phyloP scores from a whole-genome alignment of 2,113 vertebrate species.

The Pteropus alecto region DNA sequence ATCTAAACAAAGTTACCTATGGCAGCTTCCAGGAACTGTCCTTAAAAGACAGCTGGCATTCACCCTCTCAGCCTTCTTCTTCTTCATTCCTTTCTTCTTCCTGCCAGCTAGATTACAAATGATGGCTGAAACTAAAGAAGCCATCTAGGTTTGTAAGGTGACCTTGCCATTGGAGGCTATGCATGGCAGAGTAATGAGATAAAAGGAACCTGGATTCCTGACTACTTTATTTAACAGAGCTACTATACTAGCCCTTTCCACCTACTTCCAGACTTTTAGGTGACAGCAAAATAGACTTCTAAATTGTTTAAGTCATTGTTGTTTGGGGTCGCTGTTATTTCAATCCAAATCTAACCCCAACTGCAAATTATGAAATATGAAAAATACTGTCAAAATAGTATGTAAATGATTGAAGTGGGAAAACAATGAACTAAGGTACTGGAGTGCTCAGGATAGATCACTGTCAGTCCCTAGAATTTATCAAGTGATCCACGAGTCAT shows the following conservation, averaged over 20 bases:
- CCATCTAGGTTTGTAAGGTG: not conserved
- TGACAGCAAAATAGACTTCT: not conserved
- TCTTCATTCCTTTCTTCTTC: not conserved
- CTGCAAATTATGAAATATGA: not conserved
- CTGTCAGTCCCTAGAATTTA: not conserved
- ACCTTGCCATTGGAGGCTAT: not conserved
- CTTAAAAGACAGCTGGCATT: not conserved
- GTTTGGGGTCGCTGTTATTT: not conserved
- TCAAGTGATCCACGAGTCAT: not conserved
- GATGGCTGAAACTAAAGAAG: not conserved
- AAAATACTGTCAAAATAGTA: not conserved
- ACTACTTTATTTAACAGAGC: not conserved
- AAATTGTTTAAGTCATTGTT: not conserved
- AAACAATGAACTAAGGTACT: not conserved
- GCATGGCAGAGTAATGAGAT: not conserved
- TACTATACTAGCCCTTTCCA: not conserved
- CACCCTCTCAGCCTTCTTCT: not conserved
- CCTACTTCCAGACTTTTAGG: not conserved
- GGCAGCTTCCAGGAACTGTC: not conserved
- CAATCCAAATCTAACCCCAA: not conserved
- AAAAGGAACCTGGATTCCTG: not conserved
- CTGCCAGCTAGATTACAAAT: not conserved
- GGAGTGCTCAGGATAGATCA: not conserved
- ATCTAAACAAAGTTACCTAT: not conserved
- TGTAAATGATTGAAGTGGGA: not conserved